Evolutionary conservation across 1,140 invertebrate genomes (phyloP).

Genomic region (Zeugodacus cucurbitae): DNA sequence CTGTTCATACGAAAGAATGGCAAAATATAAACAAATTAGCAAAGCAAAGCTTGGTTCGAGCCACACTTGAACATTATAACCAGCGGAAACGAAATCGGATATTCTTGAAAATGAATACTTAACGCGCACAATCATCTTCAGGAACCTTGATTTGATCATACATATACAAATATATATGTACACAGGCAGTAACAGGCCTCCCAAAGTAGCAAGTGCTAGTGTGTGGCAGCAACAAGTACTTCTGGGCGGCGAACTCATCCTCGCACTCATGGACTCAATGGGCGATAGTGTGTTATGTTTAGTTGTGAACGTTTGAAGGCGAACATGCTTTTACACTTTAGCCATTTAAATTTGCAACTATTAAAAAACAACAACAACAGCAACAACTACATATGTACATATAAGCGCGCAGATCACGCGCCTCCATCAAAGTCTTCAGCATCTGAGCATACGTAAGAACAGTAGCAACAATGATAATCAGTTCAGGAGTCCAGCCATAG

Average conservation of each 20-base stretch:
- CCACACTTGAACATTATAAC: not conserved
- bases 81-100: conserved; percentile 27
- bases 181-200: conserved; percentile 42
- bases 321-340: conserved; percentile 66
- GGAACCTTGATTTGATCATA: not conserved
- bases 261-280: conserved; percentile 49
- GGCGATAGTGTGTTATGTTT: not conserved
- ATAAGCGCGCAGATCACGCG: not conserved
- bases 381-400: not conserved
- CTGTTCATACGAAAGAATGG: conserved; percentile 57
- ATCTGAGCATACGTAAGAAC: conserved; percentile 4
- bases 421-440: not conserved
- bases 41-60: not conserved
- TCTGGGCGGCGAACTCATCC: conserved; percentile 63
- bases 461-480: conserved; percentile 37
- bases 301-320: conserved; percentile 63
- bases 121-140: not conserved
- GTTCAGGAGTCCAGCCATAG: not conserved
- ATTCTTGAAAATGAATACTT: conserved; percentile 33
- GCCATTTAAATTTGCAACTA: conserved; percentile 15
- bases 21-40: conserved; percentile 66
- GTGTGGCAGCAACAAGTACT: conserved; percentile 48
- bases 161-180: conserved; percentile 50
- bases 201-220: not conserved
- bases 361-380: not conserved